Percentiles rank a stretch among this genome's conserved stretches.
Conservation (phyloP, 1,140 invertebrate species). For the Drosophila ananassae region DNA sequence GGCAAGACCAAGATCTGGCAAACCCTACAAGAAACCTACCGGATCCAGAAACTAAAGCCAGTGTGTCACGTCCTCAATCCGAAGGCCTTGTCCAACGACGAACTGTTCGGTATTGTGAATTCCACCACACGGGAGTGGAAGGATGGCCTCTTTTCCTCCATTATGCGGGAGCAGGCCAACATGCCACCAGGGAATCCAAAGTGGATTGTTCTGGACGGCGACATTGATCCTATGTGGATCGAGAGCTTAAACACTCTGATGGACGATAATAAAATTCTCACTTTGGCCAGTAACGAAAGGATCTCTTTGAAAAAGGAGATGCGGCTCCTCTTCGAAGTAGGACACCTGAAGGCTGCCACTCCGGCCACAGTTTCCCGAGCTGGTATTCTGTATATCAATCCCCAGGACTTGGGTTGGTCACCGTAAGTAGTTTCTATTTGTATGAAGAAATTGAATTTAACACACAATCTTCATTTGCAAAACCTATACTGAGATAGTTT, state of each 20-base stretch:
- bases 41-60: constrained; percentile 91
- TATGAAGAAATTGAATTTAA: too few relatives aligned
- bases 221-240: constrained; percentile 99
- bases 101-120: constrained; percentile 98
- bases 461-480: too few relatives aligned
- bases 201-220: constrained; percentile 98
- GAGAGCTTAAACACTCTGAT: constrained; percentile 95
- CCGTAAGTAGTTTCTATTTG: constrained; percentile 88
- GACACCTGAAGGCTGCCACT: constrained; percentile 95
- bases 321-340: constrained; percentile 97
- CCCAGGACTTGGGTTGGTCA: constrained; percentile 98
- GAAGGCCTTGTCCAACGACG: constrained; percentile 97
- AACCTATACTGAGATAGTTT: too few relatives aligned
- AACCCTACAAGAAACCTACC: constrained; percentile 91
- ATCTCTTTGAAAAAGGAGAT: constrained; percentile 96
- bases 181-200: constrained; percentile 90
- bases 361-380: constrained; percentile 98
- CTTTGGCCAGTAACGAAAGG: constrained; percentile 96
- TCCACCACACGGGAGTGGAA: constrained; percentile 98
- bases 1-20: constrained; percentile 96
- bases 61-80: constrained; percentile 96
- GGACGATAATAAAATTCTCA: constrained; percentile 95
- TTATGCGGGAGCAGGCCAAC: constrained; percentile 97
- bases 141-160: constrained; percentile 95
- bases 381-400: constrained; percentile 96